Evolutionary conservation across 53 echinoderm and acorn worm genomes (phyloP).

Genomic region (Holothuria leucospilota): DNA sequence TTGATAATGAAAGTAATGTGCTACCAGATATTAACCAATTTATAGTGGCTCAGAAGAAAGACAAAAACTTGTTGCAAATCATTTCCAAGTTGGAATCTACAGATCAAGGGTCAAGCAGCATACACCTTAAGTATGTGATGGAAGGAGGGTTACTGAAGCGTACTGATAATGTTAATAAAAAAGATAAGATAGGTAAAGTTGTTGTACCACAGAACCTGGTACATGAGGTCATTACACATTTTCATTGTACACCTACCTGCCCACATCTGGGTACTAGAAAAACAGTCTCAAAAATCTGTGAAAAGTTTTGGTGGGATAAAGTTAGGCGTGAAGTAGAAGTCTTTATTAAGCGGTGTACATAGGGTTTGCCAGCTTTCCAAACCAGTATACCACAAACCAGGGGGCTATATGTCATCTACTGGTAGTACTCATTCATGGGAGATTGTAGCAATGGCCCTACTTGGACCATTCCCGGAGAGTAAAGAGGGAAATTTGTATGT

Average conservation of each 20-base stretch:
- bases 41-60: background rate
- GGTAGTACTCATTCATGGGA: conserved; percentile 49
- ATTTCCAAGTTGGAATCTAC: background rate
- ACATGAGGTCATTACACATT: conserved; percentile 41
- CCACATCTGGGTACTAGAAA: conserved; percentile 7
- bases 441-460: conserved; percentile 43
- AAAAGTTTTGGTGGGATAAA: conserved; percentile 37
- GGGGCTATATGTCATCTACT: conserved; percentile 56
- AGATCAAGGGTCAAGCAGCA: background rate
- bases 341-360: conserved; percentile 51
- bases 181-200: background rate
- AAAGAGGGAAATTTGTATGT: conserved; percentile 34
- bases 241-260: conserved; percentile 22
- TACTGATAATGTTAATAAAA: background rate
- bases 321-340: conserved; percentile 23
- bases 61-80: background rate
- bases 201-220: conserved; percentile 20
- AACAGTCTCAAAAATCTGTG: conserved; percentile 21
- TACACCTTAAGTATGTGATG: background rate
- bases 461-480: conserved; percentile 26
- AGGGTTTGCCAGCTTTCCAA: conserved; percentile 50
- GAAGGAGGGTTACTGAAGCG: background rate
- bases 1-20: background rate
- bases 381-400: conserved; percentile 57
- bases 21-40: conserved; percentile 31